Evolutionary conservation across 2,797 vertebrate genomes (phyloP).

Genomic region (Valencia hispanica): DNA sequence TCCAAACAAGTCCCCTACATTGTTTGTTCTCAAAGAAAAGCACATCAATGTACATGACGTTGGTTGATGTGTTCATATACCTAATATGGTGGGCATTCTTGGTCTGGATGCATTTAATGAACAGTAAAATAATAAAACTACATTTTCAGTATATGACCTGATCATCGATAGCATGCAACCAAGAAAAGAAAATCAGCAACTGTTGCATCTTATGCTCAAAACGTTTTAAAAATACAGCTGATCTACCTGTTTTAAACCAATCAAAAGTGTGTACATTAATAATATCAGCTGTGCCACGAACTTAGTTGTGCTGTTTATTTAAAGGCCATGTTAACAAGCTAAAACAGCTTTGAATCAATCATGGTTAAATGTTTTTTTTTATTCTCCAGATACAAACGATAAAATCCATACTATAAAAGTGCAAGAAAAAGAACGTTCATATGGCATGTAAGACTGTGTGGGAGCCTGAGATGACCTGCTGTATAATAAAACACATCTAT

Average conservation of each 20-base stretch:
- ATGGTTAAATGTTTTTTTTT: neutral
- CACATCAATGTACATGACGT: neutral
- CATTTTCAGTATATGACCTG: neutral
- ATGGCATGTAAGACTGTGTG: neutral
- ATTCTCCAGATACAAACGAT: neutral
- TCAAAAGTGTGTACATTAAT: neutral
- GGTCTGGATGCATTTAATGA: neutral
- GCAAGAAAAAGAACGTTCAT: neutral
- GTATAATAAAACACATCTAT: conserved; percentile 1
- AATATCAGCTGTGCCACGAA: conserved; percentile 3
- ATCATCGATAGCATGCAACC: neutral
- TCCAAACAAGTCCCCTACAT: neutral
- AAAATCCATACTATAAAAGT: neutral
- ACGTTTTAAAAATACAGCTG: neutral
- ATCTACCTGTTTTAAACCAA: neutral
- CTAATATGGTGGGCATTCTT: neutral
- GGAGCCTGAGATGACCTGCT: neutral
- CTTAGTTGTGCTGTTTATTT: neutral
- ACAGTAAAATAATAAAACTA: neutral
- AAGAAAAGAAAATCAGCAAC: neutral
- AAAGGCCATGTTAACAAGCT: neutral
- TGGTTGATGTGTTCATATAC: neutral
- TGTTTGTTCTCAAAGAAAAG: neutral
- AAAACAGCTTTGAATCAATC: conserved; percentile 5
- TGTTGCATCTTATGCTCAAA: neutral